Conservation (phyloP, 2,888 invertebrate genomes). For the Blastobasis adustella region DNA sequence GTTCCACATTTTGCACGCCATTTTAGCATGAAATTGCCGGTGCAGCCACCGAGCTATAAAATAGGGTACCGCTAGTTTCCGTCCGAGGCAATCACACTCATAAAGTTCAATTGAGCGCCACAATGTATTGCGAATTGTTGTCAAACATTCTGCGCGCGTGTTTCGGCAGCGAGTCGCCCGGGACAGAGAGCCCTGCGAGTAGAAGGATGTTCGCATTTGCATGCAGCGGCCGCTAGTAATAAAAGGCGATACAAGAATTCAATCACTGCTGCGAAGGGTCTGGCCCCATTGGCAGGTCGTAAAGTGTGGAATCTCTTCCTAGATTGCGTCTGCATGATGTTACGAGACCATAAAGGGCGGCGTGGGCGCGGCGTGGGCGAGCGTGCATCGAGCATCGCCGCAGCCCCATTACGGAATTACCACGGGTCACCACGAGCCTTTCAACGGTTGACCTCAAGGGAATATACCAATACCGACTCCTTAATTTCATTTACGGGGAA, state of each 20-base stretch:
- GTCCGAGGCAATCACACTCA: conserved; percentile 23
- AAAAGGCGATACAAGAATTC: conserved; percentile 31
- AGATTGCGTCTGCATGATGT: conserved; percentile 48
- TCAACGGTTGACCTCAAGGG: too few species aligned
- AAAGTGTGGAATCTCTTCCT: conserved; percentile 46
- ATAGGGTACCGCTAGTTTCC: conserved; percentile 21
- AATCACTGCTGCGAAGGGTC: conserved; percentile 32
- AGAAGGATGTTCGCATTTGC: conserved; percentile 19
- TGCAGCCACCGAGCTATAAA: conserved; percentile 25
- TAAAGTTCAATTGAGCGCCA: conserved; percentile 16
- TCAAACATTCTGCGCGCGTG: too few species aligned
- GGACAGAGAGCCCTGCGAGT: too few species aligned
- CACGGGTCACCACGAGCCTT: conserved; percentile 2
- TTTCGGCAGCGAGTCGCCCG: too few species aligned
- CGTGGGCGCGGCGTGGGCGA: conserved; percentile 34
- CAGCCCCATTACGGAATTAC: conserved; percentile 7
- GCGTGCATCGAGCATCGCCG: conserved; percentile 36
- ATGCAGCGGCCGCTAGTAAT: conserved; percentile 31
- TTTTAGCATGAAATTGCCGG: conserved; percentile 41
- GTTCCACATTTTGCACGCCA: conserved; percentile 40
- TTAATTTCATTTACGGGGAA: too few species aligned
- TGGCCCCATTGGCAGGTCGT: conserved; percentile 38
- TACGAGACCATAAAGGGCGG: conserved; percentile 41
- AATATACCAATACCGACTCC: too few species aligned
- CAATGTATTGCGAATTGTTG: neutral